Base-by-base conservation (phyloP, 1,140 invertebrate genomes). In the Camponotus floridanus region DNA sequence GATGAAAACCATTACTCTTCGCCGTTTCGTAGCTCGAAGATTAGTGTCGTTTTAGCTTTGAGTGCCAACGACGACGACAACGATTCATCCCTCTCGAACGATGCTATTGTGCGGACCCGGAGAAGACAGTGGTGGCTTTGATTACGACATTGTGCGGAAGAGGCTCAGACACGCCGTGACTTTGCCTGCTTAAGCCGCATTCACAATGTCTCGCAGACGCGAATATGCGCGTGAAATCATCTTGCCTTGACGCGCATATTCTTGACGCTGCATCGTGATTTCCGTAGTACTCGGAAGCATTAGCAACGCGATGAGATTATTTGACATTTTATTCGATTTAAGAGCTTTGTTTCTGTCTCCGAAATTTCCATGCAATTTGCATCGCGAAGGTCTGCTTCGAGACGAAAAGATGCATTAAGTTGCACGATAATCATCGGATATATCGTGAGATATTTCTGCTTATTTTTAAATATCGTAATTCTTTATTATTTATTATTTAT, bases 61-160 rank as follows among this genome's bases (percentile, higher is more conserved):
- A 90, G 88, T 88, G 87, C 87, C 87, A 91, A 91, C 92, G 87
- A 91, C 68, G 84, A 76, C 78, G 88, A 39, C 70, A 73, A 64
- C 83, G 87, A 81, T 92, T 91, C 86, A 89, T 92, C 88, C 89
- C 89, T 83, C 85, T 86, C 90, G 92, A 94, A 93, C 90, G 91
- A 93, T 86, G 88, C 91, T 91, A 94, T 93, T 94, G 93, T 94
- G 85, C 83, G 79, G 36, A 61, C 81, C 13, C 85, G 78, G 83
- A 80, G 73, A 91, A 91, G 92, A 92, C 87, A 91, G 91, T 91
- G 91, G 85, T 90, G 88, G 89, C 92, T 94, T 94, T 94, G 94
- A 94, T 94, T 94, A 93, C 93, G 91, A 94, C 90, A 94, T 94
- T 94, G 93, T 94, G 90, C 88, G 74, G 83, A 91, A 87, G 87